Conservation (phyloP, 2,797 vertebrate genomes). For the Ispidina picta region DNA sequence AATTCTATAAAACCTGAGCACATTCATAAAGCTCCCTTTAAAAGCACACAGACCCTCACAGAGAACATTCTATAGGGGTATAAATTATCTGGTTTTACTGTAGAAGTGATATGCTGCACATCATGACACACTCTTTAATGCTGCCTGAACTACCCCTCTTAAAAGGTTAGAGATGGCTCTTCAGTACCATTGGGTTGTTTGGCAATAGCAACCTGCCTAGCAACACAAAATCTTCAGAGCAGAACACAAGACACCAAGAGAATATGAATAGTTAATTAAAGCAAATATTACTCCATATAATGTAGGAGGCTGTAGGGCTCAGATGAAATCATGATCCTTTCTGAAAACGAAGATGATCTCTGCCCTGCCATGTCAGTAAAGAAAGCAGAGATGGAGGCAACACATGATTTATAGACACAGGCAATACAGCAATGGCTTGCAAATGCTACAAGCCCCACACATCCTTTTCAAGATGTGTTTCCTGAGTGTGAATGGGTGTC, state of each 20-base stretch:
- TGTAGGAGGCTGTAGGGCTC: background rate
- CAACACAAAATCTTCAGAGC: background rate
- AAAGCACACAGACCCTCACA: background rate
- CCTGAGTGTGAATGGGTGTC: background rate
- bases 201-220: background rate
- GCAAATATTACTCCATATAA: background rate
- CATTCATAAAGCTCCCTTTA: conserved; percentile 22
- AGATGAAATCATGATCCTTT: background rate
- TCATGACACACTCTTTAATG: background rate
- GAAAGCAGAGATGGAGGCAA: background rate
- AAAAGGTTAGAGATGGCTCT: background rate
- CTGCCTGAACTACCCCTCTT: background rate
- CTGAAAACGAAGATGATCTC: background rate
- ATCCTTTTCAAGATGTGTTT: background rate
- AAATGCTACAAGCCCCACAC: rapidly evolving
- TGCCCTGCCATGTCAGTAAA: background rate
- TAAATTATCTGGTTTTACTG: background rate
- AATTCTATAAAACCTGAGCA: background rate
- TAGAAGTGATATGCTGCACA: background rate
- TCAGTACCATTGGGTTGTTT: background rate
- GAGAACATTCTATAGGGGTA: background rate
- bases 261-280: background rate
- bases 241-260: background rate
- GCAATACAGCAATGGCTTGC: background rate
- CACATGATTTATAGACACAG: background rate